Evolutionary conservation across 2,113 vertebrate species (phyloP).

Genomic region (Poecile atricapillus): DNA sequence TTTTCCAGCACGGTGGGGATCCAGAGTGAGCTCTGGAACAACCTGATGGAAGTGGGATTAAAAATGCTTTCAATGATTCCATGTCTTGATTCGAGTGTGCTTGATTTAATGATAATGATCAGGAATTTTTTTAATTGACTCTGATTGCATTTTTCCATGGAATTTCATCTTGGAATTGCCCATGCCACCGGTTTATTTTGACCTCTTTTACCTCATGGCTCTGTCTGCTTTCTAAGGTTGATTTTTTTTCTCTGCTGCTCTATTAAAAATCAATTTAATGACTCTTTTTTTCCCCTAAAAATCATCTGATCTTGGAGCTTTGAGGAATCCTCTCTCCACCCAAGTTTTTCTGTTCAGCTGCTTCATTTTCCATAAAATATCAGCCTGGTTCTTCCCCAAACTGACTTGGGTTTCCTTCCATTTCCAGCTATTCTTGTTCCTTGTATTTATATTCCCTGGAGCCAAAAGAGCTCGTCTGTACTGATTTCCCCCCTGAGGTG

Average conservation of each 20-base stretch:
- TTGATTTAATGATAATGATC: neutral
- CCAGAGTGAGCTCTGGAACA: fast-evolving
- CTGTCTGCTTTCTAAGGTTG: no score
- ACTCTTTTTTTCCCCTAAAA: neutral
- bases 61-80: neutral
- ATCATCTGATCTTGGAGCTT: neutral
- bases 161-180: neutral
- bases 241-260: neutral
- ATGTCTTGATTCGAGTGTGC: neutral
- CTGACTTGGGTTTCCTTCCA: neutral
- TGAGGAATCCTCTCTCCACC: neutral
- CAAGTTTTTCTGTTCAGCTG: neutral
- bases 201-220: neutral
- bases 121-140: neutral
- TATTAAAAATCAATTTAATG: neutral
- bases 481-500: neutral
- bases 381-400: neutral
- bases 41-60: neutral
- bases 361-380: neutral
- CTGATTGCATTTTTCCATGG: neutral
- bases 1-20: neutral
- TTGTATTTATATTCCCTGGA: neutral
- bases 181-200: fast-evolving
- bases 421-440: neutral
- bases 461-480: neutral